Conservation (phyloP, 1,140 invertebrate species). For the Pseudachorutes palmiensis region DNA sequence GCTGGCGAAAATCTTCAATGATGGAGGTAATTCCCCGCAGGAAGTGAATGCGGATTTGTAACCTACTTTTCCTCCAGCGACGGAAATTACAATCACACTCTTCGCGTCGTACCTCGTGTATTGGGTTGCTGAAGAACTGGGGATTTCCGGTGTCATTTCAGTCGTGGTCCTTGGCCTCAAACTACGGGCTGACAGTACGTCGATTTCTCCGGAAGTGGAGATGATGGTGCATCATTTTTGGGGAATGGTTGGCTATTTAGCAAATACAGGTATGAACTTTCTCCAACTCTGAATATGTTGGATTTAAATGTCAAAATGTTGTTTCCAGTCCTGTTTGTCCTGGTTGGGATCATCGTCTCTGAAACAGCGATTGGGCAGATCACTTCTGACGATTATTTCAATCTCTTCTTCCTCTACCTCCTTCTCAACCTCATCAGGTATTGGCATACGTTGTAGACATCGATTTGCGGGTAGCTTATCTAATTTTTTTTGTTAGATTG, state of each 20-base stretch:
- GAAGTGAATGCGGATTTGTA: not conserved
- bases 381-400: constrained; percentile 41
- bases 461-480: too few relatives aligned
- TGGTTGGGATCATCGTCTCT: constrained; percentile 46
- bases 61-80: constrained; percentile 18
- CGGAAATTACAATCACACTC: constrained; percentile 46
- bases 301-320: not conserved
- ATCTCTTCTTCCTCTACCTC: constrained; percentile 43
- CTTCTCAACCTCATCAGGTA: constrained; percentile 44
- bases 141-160: constrained; percentile 47
- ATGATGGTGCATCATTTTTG: constrained; percentile 46
- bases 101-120: constrained; percentile 44
- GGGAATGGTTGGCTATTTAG: constrained; percentile 46
- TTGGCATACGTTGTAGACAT: too few relatives aligned
- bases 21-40: constrained; percentile 37
- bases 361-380: constrained; percentile 39
- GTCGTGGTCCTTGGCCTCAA: constrained; percentile 45
- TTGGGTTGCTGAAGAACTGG: constrained; percentile 43
- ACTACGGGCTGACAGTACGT: constrained; percentile 43
- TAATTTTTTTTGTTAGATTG: constrained; percentile 39
- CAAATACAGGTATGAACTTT: constrained; percentile 41
- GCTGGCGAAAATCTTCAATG: constrained; percentile 44
- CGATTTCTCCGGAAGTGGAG: constrained; percentile 47
- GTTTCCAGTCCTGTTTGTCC: constrained; percentile 47
- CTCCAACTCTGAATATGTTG: not conserved